Percentiles rank a stretch among this genome's conserved stretches.
Conservation (phyloP, 2,113 vertebrate species). For the Azemiops feae region DNA sequence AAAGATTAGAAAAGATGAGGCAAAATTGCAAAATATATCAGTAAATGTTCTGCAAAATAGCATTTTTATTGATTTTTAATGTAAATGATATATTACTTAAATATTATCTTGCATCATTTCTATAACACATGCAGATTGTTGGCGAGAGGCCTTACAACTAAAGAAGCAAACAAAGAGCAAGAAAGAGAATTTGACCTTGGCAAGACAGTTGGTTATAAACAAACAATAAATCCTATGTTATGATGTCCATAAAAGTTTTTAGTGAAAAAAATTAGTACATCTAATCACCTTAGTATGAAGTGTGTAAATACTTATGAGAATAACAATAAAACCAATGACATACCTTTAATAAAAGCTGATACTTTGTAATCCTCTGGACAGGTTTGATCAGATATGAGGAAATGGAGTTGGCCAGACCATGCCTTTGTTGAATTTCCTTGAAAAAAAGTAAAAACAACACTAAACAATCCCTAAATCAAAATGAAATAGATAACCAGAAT, state of each 20-base stretch:
- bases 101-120: background rate
- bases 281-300: background rate
- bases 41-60: background rate
- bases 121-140: background rate
- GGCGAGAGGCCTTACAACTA: background rate
- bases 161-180: background rate
- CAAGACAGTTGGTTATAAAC: background rate
- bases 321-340: constrained; percentile 14
- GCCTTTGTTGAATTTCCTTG: constrained; percentile 96
- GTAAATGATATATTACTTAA: background rate
- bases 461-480: background rate
- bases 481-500: constrained; percentile 6
- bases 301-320: background rate
- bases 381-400: constrained; percentile 99
- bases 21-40: background rate
- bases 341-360: constrained; percentile 96
- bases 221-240: background rate
- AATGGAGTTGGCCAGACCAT: constrained; percentile 93
- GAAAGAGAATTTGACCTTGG: background rate
- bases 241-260: background rate
- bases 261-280: background rate
- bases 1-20: background rate
- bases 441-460: constrained; percentile 25
- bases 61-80: background rate
- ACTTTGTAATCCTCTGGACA: constrained; percentile 98